Evolutionary conservation across 1,140 invertebrate species (phyloP).

Genomic region (Pseudomyrmex pallidus): DNA sequence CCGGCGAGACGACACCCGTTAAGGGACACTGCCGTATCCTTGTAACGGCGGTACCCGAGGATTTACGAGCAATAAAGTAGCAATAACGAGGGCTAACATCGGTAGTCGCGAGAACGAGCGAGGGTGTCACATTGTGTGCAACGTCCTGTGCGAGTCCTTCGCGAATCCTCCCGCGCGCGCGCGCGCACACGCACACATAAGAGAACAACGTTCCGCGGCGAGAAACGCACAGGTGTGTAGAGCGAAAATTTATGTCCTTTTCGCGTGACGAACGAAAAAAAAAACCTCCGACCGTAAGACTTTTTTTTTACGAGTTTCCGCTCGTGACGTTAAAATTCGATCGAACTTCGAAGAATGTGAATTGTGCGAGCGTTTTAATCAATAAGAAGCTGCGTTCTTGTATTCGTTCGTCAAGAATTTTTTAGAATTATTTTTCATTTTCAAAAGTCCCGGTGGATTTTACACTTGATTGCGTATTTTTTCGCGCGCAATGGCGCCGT

Average conservation of each 20-base stretch:
- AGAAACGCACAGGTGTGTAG: constrained; percentile 64
- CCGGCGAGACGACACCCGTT: constrained; percentile 57
- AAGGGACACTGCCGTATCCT: constrained; percentile 68
- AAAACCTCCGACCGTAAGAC: too few relatives aligned
- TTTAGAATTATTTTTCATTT: too few relatives aligned
- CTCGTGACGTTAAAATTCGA: neutral
- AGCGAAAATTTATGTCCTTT: constrained; percentile 46
- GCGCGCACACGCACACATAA: neutral
- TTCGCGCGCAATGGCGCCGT: neutral
- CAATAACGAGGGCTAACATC: constrained; percentile 81
- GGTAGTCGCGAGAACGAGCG: constrained; percentile 63
- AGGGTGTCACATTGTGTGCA: constrained; percentile 64
- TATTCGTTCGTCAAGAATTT: too few relatives aligned
- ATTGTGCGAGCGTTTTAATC: neutral
- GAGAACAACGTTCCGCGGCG: constrained; percentile 47
- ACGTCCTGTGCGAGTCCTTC: constrained; percentile 46
- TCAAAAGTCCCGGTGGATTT: too few relatives aligned
- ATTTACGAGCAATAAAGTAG: constrained; percentile 83
- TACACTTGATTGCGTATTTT: neutral
- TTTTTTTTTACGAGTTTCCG: neutral
- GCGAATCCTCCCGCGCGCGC: neutral
- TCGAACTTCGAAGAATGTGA: neutral
- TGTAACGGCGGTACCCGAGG: constrained; percentile 65
- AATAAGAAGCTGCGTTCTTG: too few relatives aligned
- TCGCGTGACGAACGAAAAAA: neutral